Evolutionary conservation across 92 coral and sea anemone genomes (phyloP).

Genomic region (Porites divaricata): DNA sequence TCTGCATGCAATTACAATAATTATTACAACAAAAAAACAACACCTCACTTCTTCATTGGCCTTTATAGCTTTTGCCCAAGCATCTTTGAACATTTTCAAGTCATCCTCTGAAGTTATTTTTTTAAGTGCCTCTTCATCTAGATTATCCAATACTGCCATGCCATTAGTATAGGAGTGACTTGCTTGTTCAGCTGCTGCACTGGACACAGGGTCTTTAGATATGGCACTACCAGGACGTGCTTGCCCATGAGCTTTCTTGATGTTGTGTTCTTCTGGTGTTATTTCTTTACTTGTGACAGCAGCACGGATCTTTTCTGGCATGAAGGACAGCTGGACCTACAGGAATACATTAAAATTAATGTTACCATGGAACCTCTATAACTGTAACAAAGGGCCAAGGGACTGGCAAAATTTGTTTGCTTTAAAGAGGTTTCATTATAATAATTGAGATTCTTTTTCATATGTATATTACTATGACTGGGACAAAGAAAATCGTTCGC

Average conservation of each 20-base stretch:
- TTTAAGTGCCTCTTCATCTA: conserved; percentile 81
- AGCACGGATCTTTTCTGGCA: conserved; percentile 88
- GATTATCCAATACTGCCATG: conserved; percentile 64
- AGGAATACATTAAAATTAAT: no score
- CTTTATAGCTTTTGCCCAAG: conserved; percentile 85
- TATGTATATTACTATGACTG: no score
- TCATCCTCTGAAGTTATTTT: conserved; percentile 82
- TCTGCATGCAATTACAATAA: no score
- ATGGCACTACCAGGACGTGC: background rate
- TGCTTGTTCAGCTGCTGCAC: conserved; percentile 18
- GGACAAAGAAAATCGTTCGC: no score
- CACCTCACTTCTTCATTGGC: conserved; percentile 90
- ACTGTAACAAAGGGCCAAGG: no score
- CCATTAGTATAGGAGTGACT: conserved; percentile 32
- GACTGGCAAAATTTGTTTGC: no score
- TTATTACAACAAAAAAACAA: background rate
- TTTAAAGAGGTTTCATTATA: no score
- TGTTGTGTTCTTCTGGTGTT: conserved; percentile 54
- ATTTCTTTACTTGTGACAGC: conserved; percentile 77
- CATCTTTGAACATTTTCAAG: conserved; percentile 86
- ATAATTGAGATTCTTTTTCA: no score
- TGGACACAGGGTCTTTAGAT: conserved; percentile 31
- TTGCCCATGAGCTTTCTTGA: conserved; percentile 17
- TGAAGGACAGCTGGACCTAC: conserved; percentile 65
- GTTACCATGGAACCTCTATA: no score